phyloP scores from a whole-genome alignment of 2,888 invertebrate species.

The Abscondita cerata region DNA sequence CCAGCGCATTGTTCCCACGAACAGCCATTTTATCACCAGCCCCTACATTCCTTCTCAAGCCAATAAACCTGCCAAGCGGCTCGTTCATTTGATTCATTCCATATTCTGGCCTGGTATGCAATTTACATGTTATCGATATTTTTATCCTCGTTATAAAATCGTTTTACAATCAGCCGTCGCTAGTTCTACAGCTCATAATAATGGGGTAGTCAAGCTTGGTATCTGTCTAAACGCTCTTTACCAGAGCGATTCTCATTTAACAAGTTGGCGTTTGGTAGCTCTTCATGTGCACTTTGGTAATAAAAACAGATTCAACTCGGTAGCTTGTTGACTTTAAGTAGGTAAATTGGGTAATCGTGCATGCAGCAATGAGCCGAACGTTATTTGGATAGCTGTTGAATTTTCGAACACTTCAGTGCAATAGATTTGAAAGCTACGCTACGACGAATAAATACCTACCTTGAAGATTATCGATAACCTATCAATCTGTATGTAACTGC shows the following conservation, averaged over 20 bases:
- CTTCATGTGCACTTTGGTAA: slow-evolving; percentile 25
- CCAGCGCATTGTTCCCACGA: slow-evolving; percentile 57
- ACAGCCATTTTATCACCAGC: slow-evolving; percentile 58
- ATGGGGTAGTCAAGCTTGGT: slow-evolving; percentile 37
- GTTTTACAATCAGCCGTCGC: slow-evolving; percentile 55
- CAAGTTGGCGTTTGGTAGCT: slow-evolving; percentile 29
- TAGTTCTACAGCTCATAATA: slow-evolving; percentile 47
- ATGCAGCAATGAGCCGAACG: slow-evolving; percentile 35
- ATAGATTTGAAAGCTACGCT: slow-evolving; percentile 25
- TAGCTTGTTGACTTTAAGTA: slow-evolving; percentile 44
- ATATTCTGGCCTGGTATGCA: slow-evolving; percentile 57
- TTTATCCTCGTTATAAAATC: slow-evolving; percentile 59
- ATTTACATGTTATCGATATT: slow-evolving; percentile 61
- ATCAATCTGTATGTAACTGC: slow-evolving; percentile 13
- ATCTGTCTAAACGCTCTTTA: slow-evolving; percentile 35
- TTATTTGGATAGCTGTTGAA: slow-evolving; percentile 45
- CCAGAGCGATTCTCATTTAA: slow-evolving; percentile 29
- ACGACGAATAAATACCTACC: slow-evolving; percentile 10
- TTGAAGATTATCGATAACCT: slow-evolving; percentile 22
- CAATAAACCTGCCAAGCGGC: slow-evolving; percentile 58
- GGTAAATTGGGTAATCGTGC: slow-evolving; percentile 41
- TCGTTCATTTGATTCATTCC: slow-evolving; percentile 59
- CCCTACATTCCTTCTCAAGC: slow-evolving; percentile 52
- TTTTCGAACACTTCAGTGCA: slow-evolving; percentile 28
- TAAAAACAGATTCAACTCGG: slow-evolving; percentile 36